Conservation (phyloP, 2,113 vertebrate genomes). For the Sminthopsis crassicaudata region DNA sequence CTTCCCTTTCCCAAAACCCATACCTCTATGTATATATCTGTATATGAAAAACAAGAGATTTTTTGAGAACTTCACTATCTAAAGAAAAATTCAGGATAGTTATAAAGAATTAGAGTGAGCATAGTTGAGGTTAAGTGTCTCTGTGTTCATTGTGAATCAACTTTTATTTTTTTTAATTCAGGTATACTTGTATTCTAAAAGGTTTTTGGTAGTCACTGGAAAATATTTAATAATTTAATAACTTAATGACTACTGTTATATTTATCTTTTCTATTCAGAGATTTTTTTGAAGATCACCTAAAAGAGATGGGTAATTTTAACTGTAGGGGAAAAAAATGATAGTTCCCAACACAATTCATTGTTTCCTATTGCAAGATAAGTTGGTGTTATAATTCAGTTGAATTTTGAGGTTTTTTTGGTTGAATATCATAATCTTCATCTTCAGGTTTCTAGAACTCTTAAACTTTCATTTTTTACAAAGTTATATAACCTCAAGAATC, state of each 20-base stretch:
- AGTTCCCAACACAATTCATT: background rate
- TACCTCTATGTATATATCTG: conserved; percentile 1
- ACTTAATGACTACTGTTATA: background rate
- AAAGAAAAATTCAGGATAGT: background rate
- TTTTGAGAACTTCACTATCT: conserved; percentile 1
- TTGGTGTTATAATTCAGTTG: background rate
- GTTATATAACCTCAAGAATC: conserved; percentile 37
- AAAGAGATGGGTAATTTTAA: conserved; percentile 13
- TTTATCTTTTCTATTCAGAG: conserved; percentile 31
- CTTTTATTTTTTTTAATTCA: conserved; percentile 13
- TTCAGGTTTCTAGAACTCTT: conserved; percentile 2
- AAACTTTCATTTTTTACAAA: conserved; percentile 15
- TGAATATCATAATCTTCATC: background rate
- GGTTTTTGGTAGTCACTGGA: conserved; percentile 22
- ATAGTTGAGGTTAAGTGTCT: conserved; percentile 21
- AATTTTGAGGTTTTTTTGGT: background rate
- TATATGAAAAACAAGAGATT: conserved; percentile 33
- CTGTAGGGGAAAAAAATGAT: background rate
- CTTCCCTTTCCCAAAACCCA: background rate
- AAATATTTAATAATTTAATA: background rate
- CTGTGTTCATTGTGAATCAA: background rate
- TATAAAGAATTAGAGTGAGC: conserved; percentile 2
- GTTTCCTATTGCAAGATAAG: conserved; percentile 20
- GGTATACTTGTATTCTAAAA: conserved; percentile 28
- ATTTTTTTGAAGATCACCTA: conserved; percentile 44